These are phyloP conservation scores for Oceanites oceanicus DNA, from an alignment of 2,113 vertebrate species.

Conservation along the genomic window DNA sequence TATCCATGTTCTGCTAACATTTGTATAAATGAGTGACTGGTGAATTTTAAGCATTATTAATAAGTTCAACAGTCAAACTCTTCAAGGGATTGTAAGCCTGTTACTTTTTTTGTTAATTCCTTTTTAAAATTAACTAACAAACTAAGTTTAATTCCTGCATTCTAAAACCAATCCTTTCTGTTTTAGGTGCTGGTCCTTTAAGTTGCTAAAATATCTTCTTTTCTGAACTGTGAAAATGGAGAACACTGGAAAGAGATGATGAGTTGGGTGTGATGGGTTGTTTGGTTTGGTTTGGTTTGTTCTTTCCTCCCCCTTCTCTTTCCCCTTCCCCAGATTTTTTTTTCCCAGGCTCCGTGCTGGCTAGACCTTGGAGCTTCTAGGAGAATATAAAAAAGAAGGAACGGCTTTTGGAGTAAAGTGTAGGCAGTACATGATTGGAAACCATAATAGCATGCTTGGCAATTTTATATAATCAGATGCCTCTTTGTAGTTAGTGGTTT, in stretches of 20 bases:
- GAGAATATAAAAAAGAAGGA: not conserved
- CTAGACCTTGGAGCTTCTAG: not conserved
- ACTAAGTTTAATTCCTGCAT: not conserved
- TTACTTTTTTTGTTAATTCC: not conserved
- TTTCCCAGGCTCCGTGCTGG: not conserved
- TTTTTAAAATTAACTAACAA: not conserved
- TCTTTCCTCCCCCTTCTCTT: no score
- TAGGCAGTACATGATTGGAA: conserved; percentile 3
- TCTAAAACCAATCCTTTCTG: not conserved
- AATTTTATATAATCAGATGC: conserved; percentile 45
- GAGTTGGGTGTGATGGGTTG: not conserved
- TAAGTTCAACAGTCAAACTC: not conserved
- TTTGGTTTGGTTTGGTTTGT: not conserved
- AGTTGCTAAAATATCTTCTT: not conserved
- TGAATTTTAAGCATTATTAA: not conserved
- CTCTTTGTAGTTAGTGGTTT: conserved; percentile 54
- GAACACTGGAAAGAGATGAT: not conserved
- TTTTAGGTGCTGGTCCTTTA: not conserved
- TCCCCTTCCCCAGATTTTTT: not conserved
- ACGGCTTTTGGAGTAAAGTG: not conserved
- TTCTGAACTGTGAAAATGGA: not conserved
- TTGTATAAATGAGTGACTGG: not conserved
- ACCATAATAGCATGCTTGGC: not conserved
- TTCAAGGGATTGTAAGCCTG: not conserved
- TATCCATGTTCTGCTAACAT: not conserved